These are phyloP conservation scores for Leptinotarsa tumamoca DNA, from an alignment of 2,888 invertebrate species.

Conservation along the genomic window DNA sequence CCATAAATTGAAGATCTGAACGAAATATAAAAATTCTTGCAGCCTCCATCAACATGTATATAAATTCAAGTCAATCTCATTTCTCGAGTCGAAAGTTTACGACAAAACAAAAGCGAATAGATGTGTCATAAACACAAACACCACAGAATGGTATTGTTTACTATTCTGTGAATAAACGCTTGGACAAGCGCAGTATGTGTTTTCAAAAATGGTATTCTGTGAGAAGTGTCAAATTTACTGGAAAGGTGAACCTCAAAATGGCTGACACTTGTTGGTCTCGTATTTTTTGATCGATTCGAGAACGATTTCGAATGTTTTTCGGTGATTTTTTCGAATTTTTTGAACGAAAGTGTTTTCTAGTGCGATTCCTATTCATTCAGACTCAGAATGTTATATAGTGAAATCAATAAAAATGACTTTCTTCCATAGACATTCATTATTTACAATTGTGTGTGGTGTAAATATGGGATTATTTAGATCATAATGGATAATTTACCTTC, in stretches of 20 bases:
- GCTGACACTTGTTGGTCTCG: slow-evolving; percentile 66
- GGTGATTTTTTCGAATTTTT: slow-evolving; percentile 20
- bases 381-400: slow-evolving; percentile 58
- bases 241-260: slow-evolving; percentile 57
- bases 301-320: slow-evolving; percentile 57
- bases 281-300: slow-evolving; percentile 57
- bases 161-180: too few relatives aligned
- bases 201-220: not conserved
- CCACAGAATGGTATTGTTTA: too few relatives aligned
- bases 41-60: too few relatives aligned
- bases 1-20: too few relatives aligned
- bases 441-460: slow-evolving; percentile 55
- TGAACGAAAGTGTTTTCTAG: slow-evolving; percentile 36
- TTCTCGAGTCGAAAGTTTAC: too few relatives aligned
- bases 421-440: slow-evolving; percentile 57
- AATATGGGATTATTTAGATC: slow-evolving; percentile 56
- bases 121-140: too few relatives aligned
- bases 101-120: too few relatives aligned
- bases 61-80: too few relatives aligned
- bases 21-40: too few relatives aligned
- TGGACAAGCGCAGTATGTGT: slow-evolving; percentile 67
- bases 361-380: slow-evolving; percentile 27
- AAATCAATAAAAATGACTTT: slow-evolving; percentile 59
- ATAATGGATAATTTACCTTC: slow-evolving; percentile 61
- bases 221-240: not conserved